Conservation (phyloP, 2,888 invertebrate genomes). For the Netelia fuscicornis region DNA sequence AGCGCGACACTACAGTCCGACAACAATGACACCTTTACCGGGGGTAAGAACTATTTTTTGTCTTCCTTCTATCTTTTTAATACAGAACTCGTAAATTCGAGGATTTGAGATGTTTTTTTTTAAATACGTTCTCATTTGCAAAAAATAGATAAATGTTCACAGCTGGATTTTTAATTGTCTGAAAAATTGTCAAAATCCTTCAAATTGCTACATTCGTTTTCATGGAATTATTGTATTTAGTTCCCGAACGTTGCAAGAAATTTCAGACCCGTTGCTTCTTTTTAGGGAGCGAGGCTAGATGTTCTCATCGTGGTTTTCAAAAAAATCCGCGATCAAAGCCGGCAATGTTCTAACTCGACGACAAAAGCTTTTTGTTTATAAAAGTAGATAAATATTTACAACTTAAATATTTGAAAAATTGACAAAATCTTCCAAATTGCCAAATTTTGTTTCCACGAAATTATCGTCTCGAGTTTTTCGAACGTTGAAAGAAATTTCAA, state of each 20-base stretch:
- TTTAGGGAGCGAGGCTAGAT: slow-evolving; percentile 28
- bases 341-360: slow-evolving; percentile 29
- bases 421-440: too few relatives aligned
- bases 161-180: too few relatives aligned
- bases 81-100: not conserved
- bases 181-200: too few relatives aligned
- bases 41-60: slow-evolving; percentile 69
- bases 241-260: not conserved
- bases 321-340: slow-evolving; percentile 54
- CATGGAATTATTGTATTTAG: too few relatives aligned
- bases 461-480: too few relatives aligned
- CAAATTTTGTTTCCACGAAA: too few relatives aligned
- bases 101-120: not conserved
- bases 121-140: not conserved
- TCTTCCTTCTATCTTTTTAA: not conserved
- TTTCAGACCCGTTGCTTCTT: slow-evolving; percentile 22
- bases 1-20: slow-evolving; percentile 81
- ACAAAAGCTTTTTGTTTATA: slow-evolving; percentile 61
- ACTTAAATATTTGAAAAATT: too few relatives aligned
- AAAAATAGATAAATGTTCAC: too few relatives aligned
- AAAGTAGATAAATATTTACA: too few relatives aligned
- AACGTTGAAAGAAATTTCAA: slow-evolving; percentile 4
- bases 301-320: slow-evolving; percentile 42
- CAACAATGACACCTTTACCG: slow-evolving; percentile 81
- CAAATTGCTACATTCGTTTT: too few relatives aligned